Percentiles rank a stretch among this genome's conserved stretches.
These are phyloP conservation scores for Orthosia gothica DNA, from an alignment of 2,888 invertebrate genomes.

Conservation along the genomic window DNA sequence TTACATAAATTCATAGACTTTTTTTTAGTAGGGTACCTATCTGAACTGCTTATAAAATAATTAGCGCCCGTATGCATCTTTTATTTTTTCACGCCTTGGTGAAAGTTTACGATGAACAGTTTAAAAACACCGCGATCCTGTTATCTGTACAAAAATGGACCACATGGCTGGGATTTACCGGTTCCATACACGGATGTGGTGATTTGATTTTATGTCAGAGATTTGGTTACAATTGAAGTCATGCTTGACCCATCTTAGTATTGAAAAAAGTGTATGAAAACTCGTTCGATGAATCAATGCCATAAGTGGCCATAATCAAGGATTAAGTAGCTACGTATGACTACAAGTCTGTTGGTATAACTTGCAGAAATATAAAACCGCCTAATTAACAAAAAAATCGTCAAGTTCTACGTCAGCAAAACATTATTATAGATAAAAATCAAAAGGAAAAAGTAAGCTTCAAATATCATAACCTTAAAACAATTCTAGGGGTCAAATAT, in stretches of 20 bases:
- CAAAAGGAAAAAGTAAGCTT: background rate
- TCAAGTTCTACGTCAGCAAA: background rate
- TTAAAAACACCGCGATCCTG: too few relatives aligned
- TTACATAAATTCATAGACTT: too few relatives aligned
- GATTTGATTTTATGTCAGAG: background rate
- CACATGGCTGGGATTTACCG: background rate
- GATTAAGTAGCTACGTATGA: background rate
- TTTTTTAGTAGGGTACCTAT: too few relatives aligned
- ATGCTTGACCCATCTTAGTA: conserved; percentile 7
- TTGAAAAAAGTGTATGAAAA: background rate
- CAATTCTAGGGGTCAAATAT: conserved; percentile 15
- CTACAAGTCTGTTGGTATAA: background rate
- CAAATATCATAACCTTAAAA: conserved; percentile 1
- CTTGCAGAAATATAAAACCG: background rate
- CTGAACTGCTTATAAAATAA: too few relatives aligned
- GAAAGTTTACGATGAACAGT: background rate
- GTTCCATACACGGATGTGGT: conserved; percentile 13
- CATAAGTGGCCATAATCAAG: too few relatives aligned
- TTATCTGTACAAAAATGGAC: background rate
- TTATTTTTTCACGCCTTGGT: background rate
- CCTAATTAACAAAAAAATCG: background rate
- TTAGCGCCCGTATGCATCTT: too few relatives aligned
- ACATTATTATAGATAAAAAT: background rate
- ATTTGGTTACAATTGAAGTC: conserved; percentile 5
- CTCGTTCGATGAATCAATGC: conserved; percentile 9